These are phyloP conservation scores for Drosophila subsilvestris DNA, from an alignment of 2,888 invertebrate genomes.

Conservation along the genomic window DNA sequence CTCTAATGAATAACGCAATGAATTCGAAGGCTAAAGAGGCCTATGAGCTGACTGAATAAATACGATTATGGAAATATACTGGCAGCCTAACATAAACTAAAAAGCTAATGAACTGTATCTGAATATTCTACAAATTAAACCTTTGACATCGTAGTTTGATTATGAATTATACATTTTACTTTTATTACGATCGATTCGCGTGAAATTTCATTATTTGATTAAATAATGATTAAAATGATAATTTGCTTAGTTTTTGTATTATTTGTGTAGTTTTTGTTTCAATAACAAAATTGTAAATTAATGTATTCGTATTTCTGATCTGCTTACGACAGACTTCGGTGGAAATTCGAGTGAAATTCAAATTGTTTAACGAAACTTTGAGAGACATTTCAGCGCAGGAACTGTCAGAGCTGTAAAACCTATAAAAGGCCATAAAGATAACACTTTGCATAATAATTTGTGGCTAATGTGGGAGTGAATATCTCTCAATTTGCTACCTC, in stretches of 20 bases:
- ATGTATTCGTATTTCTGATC: neutral
- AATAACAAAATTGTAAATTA: neutral
- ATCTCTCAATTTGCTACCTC: constrained; percentile 33
- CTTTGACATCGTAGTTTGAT: neutral
- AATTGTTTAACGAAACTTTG: neutral
- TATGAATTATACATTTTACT: neutral
- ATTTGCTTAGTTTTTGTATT: too few relatives aligned
- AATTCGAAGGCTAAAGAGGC: constrained; percentile 36
- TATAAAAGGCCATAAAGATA: constrained; percentile 13
- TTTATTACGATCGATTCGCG: neutral
- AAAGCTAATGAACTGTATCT: neutral
- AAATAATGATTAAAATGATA: neutral
- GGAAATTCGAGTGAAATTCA: too few relatives aligned
- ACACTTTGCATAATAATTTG: constrained; percentile 39
- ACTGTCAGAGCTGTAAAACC: constrained; percentile 10
- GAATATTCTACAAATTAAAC: neutral
- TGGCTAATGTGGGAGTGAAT: constrained; percentile 30
- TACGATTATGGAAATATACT: constrained; percentile 5
- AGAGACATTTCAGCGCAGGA: neutral
- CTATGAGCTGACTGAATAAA: constrained; percentile 14
- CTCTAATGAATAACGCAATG: constrained; percentile 37
- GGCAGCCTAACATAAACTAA: neutral
- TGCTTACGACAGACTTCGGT: too few relatives aligned
- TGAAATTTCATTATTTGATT: neutral
- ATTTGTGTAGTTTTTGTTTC: neutral